phyloP scores from a whole-genome alignment of 2,797 vertebrate genomes.

The Myotis myotis region DNA sequence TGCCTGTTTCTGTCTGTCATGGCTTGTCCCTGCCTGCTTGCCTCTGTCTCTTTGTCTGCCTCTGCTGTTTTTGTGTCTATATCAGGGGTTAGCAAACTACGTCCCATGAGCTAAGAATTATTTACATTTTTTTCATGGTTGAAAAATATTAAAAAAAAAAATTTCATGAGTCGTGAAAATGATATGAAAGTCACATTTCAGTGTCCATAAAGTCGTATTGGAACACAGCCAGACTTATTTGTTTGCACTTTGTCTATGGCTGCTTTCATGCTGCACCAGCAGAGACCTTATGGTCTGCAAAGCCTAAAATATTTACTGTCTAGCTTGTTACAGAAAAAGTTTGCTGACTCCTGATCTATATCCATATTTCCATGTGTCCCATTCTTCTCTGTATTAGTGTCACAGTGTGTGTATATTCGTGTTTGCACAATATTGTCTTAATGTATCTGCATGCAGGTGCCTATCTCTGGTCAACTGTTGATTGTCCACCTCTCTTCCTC shows the following conservation, averaged over 20 bases:
- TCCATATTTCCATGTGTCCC: neutral
- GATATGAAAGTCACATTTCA: slow-evolving; percentile 29
- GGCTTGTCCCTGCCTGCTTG: neutral
- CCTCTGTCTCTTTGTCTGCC: neutral
- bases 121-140: slow-evolving; percentile 51
- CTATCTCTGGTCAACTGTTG: neutral
- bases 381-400: slow-evolving; percentile 1
- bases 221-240: slow-evolving; percentile 31
- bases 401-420: neutral
- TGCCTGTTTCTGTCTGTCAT: neutral
- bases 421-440: neutral
- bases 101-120: neutral
- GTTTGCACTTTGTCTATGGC: neutral
- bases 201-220: neutral
- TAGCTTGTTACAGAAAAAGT: neutral
- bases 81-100: neutral
- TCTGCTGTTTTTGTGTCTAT: neutral
- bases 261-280: neutral
- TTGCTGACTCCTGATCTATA: neutral
- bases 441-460: neutral
- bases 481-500: neutral
- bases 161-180: slow-evolving; percentile 45
- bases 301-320: neutral
- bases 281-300: neutral
- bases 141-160: neutral